phyloP scores from a whole-genome alignment of 2,113 vertebrate species.

The Probosciger aterrimus region DNA sequence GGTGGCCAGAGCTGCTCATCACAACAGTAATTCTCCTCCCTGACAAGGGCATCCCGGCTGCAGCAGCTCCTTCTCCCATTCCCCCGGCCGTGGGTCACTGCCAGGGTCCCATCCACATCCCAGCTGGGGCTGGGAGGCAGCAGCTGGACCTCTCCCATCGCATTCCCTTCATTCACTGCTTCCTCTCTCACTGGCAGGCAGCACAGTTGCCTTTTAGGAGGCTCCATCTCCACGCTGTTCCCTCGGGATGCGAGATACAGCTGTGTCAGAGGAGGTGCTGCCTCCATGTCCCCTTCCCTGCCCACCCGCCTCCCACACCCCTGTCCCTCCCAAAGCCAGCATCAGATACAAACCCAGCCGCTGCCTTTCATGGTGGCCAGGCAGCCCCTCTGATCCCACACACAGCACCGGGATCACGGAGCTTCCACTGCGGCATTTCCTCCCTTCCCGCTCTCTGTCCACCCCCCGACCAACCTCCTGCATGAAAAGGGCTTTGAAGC shows the following conservation, averaged over 20 bases:
- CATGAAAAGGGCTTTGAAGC: background rate
- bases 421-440: fast-evolving
- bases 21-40: background rate
- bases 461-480: background rate
- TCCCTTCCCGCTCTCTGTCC: background rate
- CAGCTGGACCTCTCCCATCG: fast-evolving
- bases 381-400: background rate
- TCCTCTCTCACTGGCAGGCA: background rate
- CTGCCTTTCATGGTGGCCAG: background rate
- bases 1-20: background rate
- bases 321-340: background rate
- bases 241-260: fast-evolving
- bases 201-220: background rate
- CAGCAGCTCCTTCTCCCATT: background rate
- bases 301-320: background rate
- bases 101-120: background rate
- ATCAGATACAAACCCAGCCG: fast-evolving
- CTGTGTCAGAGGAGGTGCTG: background rate
- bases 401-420: background rate
- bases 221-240: background rate
- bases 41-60: background rate
- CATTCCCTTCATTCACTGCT: background rate
- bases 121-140: background rate
- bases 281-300: background rate
- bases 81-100: background rate